Evolutionary conservation across 2,113 vertebrate genomes (phyloP), one percentile per base, ranked within the genome.

Genomic region (Balaenoptera acutorostrata): DNA sequence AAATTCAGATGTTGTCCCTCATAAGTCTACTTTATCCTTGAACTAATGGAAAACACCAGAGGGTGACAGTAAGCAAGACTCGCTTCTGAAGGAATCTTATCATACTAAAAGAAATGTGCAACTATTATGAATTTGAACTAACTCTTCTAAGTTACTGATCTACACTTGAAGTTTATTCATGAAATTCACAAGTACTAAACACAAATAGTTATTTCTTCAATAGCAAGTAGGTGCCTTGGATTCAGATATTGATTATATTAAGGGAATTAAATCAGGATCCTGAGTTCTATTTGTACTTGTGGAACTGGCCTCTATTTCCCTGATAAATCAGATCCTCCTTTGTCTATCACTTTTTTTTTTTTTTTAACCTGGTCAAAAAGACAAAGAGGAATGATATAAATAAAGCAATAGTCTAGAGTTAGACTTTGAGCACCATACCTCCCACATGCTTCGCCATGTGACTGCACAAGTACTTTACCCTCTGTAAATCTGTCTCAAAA

Each of bases 1-100:
- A 97, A 93, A 97, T 96, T 96, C 94, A 93, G 85, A 82, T 94
- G 25, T 59, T 96, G 31, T 93, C 41, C 36, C 36, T 96, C 29
- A 77, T 95, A 94, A 95, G 64, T 88, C 41, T 93, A 89, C 21
- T 96, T 92, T 97, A 96, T 96, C 81, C 93, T 95, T 95, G 93
- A 96, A 91, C 77, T 97, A 94, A 95, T 74, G 10, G 71, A 91
- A 98, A 96, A 96, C 13, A 85, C 46, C 69, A 91, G 75, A 94
- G 75, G 25, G 33, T 95, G 52, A 97, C 27, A 97, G 27, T 84
- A 91, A 94, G 41, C 0, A 71, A 75, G 15, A 94, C 5, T 88
- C 2, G 4, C 39, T 66, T 86, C 23, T 97, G 41, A 23, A 2
- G 68, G 83, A 88, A 92, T 75, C 57, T 90, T 83, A n/a, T 74